A percentile compares a stretch with the other conserved stretches of the same genome.
These are phyloP conservation scores for Carassius gibelio DNA, from an alignment of 2,113 vertebrate species.

Conservation along the genomic window DNA sequence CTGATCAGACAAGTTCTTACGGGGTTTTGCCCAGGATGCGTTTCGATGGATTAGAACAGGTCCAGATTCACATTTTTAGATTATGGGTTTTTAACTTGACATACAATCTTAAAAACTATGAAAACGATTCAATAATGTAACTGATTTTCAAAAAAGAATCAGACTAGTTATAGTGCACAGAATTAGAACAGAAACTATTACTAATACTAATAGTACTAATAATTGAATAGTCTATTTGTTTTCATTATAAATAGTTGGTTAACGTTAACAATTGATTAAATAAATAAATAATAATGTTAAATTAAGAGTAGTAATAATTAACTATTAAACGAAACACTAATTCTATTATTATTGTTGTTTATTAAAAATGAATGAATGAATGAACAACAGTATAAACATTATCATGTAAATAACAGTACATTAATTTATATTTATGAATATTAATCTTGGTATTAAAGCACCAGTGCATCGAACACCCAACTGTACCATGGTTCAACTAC, in stretches of 20 bases:
- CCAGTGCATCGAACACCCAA: neutral
- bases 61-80: neutral
- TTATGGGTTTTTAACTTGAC: neutral
- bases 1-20: neutral
- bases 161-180: neutral
- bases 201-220: neutral
- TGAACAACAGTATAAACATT: no score
- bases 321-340: neutral
- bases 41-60: neutral
- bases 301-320: neutral
- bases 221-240: no score
- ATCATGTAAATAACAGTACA: no score
- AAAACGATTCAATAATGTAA: neutral
- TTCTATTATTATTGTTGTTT: no score
- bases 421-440: no score
- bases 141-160: neutral
- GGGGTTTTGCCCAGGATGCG: neutral
- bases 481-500: no score
- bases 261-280: no score
- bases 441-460: no score
- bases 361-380: no score
- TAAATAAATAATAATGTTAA: no score
- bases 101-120: neutral
- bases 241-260: no score
- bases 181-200: neutral